phyloP scores from a whole-genome alignment of 2,113 vertebrate species.

The Heterotilapia buettikoferi region DNA sequence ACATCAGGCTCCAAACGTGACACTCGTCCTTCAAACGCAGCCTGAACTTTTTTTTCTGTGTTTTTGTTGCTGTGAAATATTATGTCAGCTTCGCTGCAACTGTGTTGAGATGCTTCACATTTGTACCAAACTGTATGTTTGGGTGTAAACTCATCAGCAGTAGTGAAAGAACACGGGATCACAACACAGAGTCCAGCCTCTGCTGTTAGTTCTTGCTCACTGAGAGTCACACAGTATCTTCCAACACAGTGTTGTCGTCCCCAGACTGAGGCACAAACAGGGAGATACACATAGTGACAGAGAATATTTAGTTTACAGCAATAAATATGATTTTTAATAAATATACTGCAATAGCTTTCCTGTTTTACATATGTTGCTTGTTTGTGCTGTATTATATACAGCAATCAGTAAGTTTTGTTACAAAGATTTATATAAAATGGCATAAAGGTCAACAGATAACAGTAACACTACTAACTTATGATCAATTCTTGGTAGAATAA shows the following conservation, averaged over 20 bases:
- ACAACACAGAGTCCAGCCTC: conserved; percentile 42
- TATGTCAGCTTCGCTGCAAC: fast-evolving
- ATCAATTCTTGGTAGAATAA: background rate
- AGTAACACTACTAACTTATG: background rate
- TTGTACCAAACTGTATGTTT: conserved; percentile 16
- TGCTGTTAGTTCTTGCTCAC: background rate
- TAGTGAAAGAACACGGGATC: conserved; percentile 22
- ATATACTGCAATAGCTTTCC: background rate
- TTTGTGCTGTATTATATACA: background rate
- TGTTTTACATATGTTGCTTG: background rate
- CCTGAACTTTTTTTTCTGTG: background rate
- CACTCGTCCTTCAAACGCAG: background rate
- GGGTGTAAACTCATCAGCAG: fast-evolving
- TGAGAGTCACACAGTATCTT: background rate
- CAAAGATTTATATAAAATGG: background rate
- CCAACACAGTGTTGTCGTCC: background rate
- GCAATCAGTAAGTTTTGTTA: background rate
- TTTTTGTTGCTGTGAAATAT: background rate
- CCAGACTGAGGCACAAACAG: background rate
- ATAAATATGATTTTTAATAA: background rate
- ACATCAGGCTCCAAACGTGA: conserved; percentile 10
- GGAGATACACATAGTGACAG: background rate
- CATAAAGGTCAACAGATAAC: background rate
- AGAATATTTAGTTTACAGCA: background rate
- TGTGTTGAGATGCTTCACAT: background rate